Base-by-base conservation (phyloP, 1,140 invertebrate genomes). In the Calliphora vicina region DNA sequence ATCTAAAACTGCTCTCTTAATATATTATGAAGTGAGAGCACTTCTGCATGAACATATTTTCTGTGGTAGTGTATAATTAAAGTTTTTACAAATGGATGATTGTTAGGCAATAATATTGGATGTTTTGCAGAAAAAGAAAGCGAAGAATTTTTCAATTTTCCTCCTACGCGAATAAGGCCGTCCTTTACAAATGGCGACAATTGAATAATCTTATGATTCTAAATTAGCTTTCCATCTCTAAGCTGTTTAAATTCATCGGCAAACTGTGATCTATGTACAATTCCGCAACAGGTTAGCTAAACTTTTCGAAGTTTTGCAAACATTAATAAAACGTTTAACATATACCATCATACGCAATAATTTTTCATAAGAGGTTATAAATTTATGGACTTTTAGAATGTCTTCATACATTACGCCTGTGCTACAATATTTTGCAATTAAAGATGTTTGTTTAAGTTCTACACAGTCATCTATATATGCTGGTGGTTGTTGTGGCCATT, bases 101-200 rank as follows among this genome's bases (percentile, higher is more conserved):
- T 25, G 20, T 29, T 13, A n/a, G 82, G 50, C 10, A 83, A 50
- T 5, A 83, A 27, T 29, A 80, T 61, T 2, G 74, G 82, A 80
- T 83, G 73, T 67, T 83, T 78, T 27, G 73, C 57, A 71, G 29
- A 17, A 27, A 73, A 67, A 17, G 9, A 8, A 15, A 83, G 29
- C 25, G 27, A 35, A 6, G 78, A 72, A 12, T 83, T 83, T 45
- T 43, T 67, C 25, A 81, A 20, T 71, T 76, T 17, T 71, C 50
- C 78, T n/a, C 78, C 82, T 45, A 81, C 76, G 17, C 78, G 76
- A 50, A 81, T 20, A 26, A 83, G 0, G 29, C 17, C 43, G 15
- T 82, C n/a, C 29, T 67, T 29, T 26, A 81, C 10, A 61, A 81
- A 81, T 3, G 80, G 80, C 13, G 45, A 15, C 25, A 81, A 26